Evolutionary conservation across 2,888 invertebrate genomes (phyloP).

Genomic region (Pyrocoelia pectoralis): DNA sequence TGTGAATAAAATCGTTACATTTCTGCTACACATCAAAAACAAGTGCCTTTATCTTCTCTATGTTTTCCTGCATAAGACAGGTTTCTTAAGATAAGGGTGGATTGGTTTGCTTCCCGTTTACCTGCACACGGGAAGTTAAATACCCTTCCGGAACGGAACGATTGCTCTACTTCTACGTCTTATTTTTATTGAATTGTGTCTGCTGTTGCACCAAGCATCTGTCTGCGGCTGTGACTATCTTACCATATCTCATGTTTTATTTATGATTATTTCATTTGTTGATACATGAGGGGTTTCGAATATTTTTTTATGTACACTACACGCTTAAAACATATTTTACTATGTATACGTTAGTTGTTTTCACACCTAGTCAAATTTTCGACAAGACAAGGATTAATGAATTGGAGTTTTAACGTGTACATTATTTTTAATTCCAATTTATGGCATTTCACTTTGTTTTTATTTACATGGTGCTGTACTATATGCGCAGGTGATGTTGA

Average conservation of each 20-base stretch:
- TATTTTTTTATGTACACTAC: no score
- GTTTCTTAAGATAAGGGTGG: slow-evolving; percentile 35
- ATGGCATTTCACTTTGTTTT: no score
- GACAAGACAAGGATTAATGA: no score
- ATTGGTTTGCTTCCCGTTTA: slow-evolving; percentile 39
- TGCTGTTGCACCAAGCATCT: slow-evolving; percentile 17
- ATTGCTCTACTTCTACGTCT: slow-evolving; percentile 21
- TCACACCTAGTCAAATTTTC: background rate
- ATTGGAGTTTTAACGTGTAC: no score
- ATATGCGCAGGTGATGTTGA: no score
- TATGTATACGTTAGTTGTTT: background rate
- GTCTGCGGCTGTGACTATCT: slow-evolving; percentile 9
- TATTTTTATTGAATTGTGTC: slow-evolving; percentile 13
- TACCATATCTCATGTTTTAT: slow-evolving; percentile 4
- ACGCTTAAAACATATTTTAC: background rate
- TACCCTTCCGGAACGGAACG: slow-evolving; percentile 19
- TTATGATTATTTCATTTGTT: background rate
- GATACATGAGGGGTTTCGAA: no score
- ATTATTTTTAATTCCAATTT: no score
- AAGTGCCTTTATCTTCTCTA: slow-evolving; percentile 38
- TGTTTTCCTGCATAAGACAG: slow-evolving; percentile 33
- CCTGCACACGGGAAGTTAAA: slow-evolving; percentile 29
- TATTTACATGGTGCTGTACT: no score
- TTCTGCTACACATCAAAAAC: slow-evolving; percentile 14
- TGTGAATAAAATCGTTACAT: background rate